phyloP scores from a whole-genome alignment of 1,140 invertebrate species.

The Cydia amplana region DNA sequence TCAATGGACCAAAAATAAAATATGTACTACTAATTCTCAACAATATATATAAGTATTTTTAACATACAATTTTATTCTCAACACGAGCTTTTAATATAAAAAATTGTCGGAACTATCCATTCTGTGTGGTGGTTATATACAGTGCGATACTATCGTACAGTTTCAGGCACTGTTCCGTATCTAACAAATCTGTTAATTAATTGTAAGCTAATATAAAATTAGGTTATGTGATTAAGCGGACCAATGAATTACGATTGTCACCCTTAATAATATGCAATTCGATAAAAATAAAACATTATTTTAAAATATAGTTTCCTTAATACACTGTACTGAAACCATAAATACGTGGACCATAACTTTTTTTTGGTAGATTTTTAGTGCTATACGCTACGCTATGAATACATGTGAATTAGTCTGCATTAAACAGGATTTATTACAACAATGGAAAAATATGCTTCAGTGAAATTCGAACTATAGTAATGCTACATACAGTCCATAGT shows the following conservation, averaged over 20 bases:
- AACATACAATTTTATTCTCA: conserved; percentile 60
- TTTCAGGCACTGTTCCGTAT: conserved; percentile 13
- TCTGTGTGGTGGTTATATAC: conserved; percentile 39
- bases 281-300: conserved; percentile 32
- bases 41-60: conserved; percentile 64
- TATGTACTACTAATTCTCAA: conserved; percentile 67
- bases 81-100: conserved; percentile 55
- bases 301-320: conserved; percentile 27
- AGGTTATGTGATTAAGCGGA: conserved; percentile 24
- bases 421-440: conserved; percentile 55
- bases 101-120: conserved; percentile 43
- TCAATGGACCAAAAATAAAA: conserved; percentile 74
- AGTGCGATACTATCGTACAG: conserved; percentile 13
- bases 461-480: conserved; percentile 54
- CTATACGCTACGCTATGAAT: conserved; percentile 39
- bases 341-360: conserved; percentile 19
- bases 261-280: conserved; percentile 33
- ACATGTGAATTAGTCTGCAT: conserved; percentile 54
- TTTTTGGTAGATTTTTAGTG: conserved; percentile 51
- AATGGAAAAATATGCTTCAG: conserved; percentile 68
- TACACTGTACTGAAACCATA: conserved; percentile 28
- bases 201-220: conserved; percentile 31
- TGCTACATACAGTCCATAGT: conserved; percentile 50
- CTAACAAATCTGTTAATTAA: conserved; percentile 26
- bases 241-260: conserved; percentile 25